These are phyloP conservation scores for Drosophila pachea DNA, from an alignment of 1,140 invertebrate species.

Conservation along the genomic window DNA sequence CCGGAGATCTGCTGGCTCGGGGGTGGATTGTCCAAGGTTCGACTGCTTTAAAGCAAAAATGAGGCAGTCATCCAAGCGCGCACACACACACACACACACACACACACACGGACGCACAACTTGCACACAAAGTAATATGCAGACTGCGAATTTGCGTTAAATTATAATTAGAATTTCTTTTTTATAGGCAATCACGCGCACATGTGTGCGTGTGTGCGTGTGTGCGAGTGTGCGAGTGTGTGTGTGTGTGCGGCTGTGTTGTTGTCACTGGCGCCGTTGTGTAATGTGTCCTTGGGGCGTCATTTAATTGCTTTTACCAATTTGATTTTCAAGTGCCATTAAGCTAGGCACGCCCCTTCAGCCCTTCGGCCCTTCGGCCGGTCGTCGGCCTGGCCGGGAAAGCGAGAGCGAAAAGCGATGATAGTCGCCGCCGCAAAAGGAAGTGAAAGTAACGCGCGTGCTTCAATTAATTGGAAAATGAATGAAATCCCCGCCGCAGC, in stretches of 20 bases:
- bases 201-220: slow-evolving; percentile 31
- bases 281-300: slow-evolving; percentile 79
- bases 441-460: slow-evolving; percentile 74
- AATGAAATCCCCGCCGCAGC: slow-evolving; percentile 46
- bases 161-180: slow-evolving; percentile 78
- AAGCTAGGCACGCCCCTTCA: slow-evolving; percentile 58
- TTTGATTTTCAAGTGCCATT: slow-evolving; percentile 79
- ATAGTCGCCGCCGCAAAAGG: slow-evolving; percentile 23
- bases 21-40: slow-evolving; percentile 57
- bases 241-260: slow-evolving; percentile 31
- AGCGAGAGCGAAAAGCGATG: slow-evolving; percentile 53
- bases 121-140: background rate
- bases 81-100: slow-evolving; percentile 24
- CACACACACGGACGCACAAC: background rate
- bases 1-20: slow-evolving; percentile 25
- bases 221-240: slow-evolving; percentile 26
- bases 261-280: slow-evolving; percentile 59
- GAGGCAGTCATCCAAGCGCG: slow-evolving; percentile 51
- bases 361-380: background rate
- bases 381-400: slow-evolving; percentile 42
- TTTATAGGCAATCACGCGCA: slow-evolving; percentile 71
- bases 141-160: slow-evolving; percentile 73
- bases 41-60: slow-evolving; percentile 61
- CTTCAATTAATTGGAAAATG: slow-evolving; percentile 78
- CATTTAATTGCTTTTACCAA: slow-evolving; percentile 79